phyloP scores from a whole-genome alignment of 2,113 vertebrate genomes.

The Bostrychus sinensis region DNA sequence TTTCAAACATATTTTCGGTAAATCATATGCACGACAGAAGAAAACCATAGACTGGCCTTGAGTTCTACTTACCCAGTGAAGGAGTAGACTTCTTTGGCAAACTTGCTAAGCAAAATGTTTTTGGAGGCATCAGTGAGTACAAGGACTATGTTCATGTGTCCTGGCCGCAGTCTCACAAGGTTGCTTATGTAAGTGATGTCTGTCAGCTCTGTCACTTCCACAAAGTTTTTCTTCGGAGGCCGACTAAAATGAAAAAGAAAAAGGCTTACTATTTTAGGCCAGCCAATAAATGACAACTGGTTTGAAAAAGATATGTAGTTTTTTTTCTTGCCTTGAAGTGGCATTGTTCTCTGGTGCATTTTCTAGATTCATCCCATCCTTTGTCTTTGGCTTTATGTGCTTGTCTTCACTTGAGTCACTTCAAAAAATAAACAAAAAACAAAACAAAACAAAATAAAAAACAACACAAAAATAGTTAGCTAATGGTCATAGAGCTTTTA shows the following conservation, averaged over 20 bases:
- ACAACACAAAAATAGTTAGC: conserved; percentile 2
- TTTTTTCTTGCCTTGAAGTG: conserved; percentile 71
- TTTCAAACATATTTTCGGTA: neutral
- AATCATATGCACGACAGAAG: neutral
- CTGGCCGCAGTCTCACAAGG: conserved; percentile 91
- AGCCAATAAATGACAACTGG: too few relatives aligned
- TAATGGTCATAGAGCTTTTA: neutral
- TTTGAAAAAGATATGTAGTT: neutral
- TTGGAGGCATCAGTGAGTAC: conserved; percentile 92
- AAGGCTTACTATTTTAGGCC: too few relatives aligned
- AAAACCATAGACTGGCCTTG: neutral
- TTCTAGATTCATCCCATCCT: conserved; percentile 76
- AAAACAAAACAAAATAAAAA: neutral
- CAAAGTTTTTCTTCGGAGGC: conserved; percentile 91
- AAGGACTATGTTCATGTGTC: conserved; percentile 96
- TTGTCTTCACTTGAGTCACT: conserved; percentile 91
- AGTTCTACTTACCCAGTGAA: conserved; percentile 87
- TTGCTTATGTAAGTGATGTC: conserved; percentile 96
- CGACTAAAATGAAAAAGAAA: conserved; percentile 69
- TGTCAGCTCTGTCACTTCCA: conserved; percentile 95
- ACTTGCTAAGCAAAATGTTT: conserved; percentile 92
- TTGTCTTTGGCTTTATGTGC: conserved; percentile 82
- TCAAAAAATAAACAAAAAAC: conserved; percentile 29
- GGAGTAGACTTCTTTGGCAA: conserved; percentile 93
- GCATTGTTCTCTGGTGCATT: conserved; percentile 71